These are phyloP conservation scores for Archivesica marissinica DNA, from an alignment of 1,140 invertebrate species.

Conservation along the genomic window DNA sequence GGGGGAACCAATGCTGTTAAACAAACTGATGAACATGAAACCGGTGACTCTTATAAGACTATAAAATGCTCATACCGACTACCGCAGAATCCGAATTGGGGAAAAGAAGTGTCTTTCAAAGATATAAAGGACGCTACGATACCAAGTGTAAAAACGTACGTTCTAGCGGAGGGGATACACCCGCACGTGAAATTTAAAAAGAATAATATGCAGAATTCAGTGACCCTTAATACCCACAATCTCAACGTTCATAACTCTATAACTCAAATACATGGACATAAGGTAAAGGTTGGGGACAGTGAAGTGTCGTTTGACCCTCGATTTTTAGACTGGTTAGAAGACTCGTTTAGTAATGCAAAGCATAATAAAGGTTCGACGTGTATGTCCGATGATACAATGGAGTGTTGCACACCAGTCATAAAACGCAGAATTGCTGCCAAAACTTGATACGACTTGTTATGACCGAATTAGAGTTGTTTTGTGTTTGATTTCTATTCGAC, in stretches of 20 bases:
- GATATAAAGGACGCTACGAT: slow-evolving; percentile 57
- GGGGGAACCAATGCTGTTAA: slow-evolving; percentile 30
- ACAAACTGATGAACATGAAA: slow-evolving; percentile 38
- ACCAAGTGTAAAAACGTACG: slow-evolving; percentile 60
- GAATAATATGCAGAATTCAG: slow-evolving; percentile 51
- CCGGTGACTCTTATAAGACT: slow-evolving; percentile 46
- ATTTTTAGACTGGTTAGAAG: slow-evolving; percentile 57
- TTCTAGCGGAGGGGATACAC: slow-evolving; percentile 36
- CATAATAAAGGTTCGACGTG: slow-evolving; percentile 24
- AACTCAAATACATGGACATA: slow-evolving; percentile 42
- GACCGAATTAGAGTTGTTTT: too few species aligned
- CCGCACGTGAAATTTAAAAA: slow-evolving; percentile 49
- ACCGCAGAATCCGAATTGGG: slow-evolving; percentile 57
- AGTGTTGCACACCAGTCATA: slow-evolving; percentile 8
- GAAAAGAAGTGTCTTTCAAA: slow-evolving; percentile 58
- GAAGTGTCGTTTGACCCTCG: slow-evolving; percentile 52
- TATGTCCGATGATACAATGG: slow-evolving; percentile 6
- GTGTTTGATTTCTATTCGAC: too few species aligned
- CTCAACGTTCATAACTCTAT: slow-evolving; percentile 60
- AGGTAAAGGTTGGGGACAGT: slow-evolving; percentile 36
- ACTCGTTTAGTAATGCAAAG: slow-evolving; percentile 29
- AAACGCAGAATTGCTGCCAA: slow-evolving; percentile 32
- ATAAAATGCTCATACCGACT: slow-evolving; percentile 63
- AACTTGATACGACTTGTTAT: too few species aligned
- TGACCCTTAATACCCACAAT: slow-evolving; percentile 58